Evolutionary conservation across 1,140 invertebrate genomes (phyloP), one percentile per base, ranked within the genome.

Genomic region (Berghia stephanieae): DNA sequence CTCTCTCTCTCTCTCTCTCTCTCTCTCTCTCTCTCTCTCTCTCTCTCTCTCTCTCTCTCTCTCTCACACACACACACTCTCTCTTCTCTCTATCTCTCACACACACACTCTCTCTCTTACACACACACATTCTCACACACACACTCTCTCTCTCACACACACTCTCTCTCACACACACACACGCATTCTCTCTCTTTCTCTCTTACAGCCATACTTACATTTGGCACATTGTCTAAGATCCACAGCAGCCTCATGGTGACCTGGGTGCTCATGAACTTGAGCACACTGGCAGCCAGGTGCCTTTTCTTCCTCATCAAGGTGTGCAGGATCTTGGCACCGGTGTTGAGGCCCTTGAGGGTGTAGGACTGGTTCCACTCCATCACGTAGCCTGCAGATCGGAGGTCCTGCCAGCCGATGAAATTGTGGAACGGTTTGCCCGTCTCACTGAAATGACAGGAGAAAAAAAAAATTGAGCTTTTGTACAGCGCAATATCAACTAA

Each of bases 351-450:
- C 91, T 92, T 95, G 84, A 96, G 91, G 4, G 90, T 93, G 57
- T 94, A 91, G 4, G 96, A 97, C 13, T 92, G 90, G 89, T 99
- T 98, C 94, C 95, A 96, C 82, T 93, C 88, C 67, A 94, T 92
- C 0, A 98, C 96, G 73, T 96, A 89, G 42, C 92, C 86, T 83
- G 94, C 92, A 38, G 96, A 94, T 75, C 97, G 91, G 40, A 95
- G 83, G 89, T 99, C 97, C 87, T 98, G 98, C 97, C 98, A 99
- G 31, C 95, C 96, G 78, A 99, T 96, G 81, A 99, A 95, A 84
- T 96, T 96, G 88, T 98, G 96, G 89, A 95, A 96, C 69, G 93
- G 92, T 85, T 93, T 92, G 2, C 95, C 94, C 49, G 93, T 96
- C 68, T 92, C 90, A 79, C 92, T 92, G 79, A 81, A 55, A 46